Evolutionary conservation across 2,888 invertebrate species (phyloP).

Genomic region (Eudemis profundana): DNA sequence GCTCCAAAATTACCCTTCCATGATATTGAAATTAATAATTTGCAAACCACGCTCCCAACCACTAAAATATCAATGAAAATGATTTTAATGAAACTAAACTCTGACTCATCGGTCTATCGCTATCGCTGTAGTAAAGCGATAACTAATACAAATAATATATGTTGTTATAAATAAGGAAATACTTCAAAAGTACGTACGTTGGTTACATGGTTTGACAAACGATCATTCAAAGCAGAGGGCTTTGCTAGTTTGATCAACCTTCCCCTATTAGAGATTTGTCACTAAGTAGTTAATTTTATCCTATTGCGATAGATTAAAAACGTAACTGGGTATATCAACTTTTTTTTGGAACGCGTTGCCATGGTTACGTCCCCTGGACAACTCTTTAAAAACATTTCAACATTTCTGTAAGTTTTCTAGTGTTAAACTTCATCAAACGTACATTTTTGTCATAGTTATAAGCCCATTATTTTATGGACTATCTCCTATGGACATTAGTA

Average conservation of each 20-base stretch:
- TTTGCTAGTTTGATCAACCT: constrained; percentile 9
- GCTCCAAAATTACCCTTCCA: constrained; percentile 48
- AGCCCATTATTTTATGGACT: too few relatives aligned
- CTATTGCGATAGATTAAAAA: too few relatives aligned
- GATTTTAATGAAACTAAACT: constrained; percentile 4
- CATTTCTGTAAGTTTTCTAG: too few relatives aligned
- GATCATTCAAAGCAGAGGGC: background rate
- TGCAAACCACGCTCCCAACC: constrained; percentile 11
- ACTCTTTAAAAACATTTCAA: too few relatives aligned
- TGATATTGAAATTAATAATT: constrained; percentile 4
- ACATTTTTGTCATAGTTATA: too few relatives aligned
- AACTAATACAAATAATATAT: background rate
- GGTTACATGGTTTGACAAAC: constrained; percentile 22
- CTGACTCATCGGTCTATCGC: too few relatives aligned
- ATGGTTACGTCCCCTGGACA: too few relatives aligned
- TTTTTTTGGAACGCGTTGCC: too few relatives aligned
- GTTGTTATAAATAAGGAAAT: background rate
- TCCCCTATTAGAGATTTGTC: background rate
- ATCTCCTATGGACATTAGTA: too few relatives aligned
- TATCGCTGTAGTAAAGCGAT: background rate
- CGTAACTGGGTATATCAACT: too few relatives aligned
- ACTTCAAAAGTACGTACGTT: background rate
- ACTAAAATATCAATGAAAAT: background rate
- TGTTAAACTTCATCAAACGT: too few relatives aligned
- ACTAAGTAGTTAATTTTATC: background rate